Conservation (phyloP, 2,888 invertebrate genomes). For the Caenorhabditis becei region DNA sequence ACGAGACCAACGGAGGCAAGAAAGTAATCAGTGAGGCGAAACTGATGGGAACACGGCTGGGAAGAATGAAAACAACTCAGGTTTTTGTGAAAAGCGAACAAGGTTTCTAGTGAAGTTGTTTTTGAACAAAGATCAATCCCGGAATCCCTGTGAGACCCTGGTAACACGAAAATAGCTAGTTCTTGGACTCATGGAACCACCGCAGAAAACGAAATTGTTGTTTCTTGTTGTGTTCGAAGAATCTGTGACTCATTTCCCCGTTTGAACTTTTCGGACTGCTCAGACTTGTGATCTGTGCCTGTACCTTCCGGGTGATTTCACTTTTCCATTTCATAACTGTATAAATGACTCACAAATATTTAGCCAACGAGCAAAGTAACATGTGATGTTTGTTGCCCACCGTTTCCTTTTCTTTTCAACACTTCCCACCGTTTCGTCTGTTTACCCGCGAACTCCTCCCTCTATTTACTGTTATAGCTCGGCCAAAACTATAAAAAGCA, state of each 20-base stretch:
- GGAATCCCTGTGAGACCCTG: too few relatives aligned
- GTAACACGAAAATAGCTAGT: too few relatives aligned
- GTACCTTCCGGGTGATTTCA: conserved; percentile 26
- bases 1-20: neutral
- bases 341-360: conserved; percentile 47
- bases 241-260: neutral
- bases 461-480: conserved; percentile 21
- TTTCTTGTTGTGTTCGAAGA: too few relatives aligned
- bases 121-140: too few relatives aligned
- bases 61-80: neutral
- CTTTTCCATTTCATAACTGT: conserved; percentile 22
- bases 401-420: conserved; percentile 24
- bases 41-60: neutral
- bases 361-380: conserved; percentile 32
- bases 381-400: conserved; percentile 51
- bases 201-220: too few relatives aligned
- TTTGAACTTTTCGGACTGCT: neutral
- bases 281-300: neutral
- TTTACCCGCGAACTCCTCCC: conserved; percentile 44
- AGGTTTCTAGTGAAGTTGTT: too few relatives aligned
- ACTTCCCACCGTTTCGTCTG: conserved; percentile 37
- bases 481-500: conserved; percentile 12
- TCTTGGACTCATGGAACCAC: too few relatives aligned
- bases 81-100: neutral
- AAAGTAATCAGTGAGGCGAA: conserved; percentile 14